Evolutionary conservation across 2,888 invertebrate genomes (phyloP), one percentile per base, ranked within the genome.

Genomic region (Lymantria dispar): DNA sequence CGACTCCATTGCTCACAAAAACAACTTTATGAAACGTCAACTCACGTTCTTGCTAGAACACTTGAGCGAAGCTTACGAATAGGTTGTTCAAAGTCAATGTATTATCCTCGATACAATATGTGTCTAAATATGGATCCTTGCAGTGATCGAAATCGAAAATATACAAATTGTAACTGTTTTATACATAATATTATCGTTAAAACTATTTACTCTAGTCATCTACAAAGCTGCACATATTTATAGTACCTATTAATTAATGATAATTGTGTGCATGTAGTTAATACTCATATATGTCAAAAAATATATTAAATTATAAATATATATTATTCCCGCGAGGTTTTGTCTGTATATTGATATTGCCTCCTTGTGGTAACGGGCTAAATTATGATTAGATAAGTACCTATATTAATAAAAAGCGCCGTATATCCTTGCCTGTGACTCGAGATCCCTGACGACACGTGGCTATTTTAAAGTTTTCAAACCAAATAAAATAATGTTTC

Each of bases 11-110:
- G 87, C 89, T 72, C 81, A 92, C 82, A 88, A 87, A 75, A 90
- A 89, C 63, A 76, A 70, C 72, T 88, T 83, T 78, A 88, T 89
- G 89, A 91, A 88, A 81, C 77, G 67, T 58, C 89, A 89, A 76
- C 92, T 94, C 80, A 93, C 92, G 80, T 93, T 93, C 81, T 88
- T 93, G 75, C 91, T 94, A 78, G 94, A 94, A 80, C 92, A 93
- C 78, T 83, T 94, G 84, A 94, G 94, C 85, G 93, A 94, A 80
- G 91, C 94, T 64, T 94, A 94, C 82, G 93, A 94, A 82, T 94
- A 87, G 92, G 74, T 80, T 79, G 80, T 79, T 68, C 58, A 58
- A 58, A 56, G 83, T 86, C 87, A 83, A 82, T 64, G 84, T 85
- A 84, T 78, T 87, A 87, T 81, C 88, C 87, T 87, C 87, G 56